Base-by-base conservation (phyloP, 2,113 vertebrate genomes). In the Axis porcinus region DNA sequence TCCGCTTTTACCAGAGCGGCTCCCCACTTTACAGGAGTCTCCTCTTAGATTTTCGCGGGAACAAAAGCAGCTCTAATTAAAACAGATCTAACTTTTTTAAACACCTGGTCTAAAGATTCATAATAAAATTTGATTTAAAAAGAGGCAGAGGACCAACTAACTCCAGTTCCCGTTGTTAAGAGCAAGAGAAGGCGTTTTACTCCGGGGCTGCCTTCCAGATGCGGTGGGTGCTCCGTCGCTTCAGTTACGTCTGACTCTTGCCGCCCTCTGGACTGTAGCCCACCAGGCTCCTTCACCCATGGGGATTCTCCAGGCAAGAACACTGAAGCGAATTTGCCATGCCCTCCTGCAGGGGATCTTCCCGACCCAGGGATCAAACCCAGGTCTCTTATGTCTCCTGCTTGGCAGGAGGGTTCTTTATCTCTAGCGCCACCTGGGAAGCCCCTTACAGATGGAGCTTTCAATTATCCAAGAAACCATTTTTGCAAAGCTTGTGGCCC, bases 81-180 rank as follows among this genome's bases (percentile, higher is more conserved):
- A 95, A 16, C 27, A 78, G 16, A 55, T 43, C 23, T 67, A 85
- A 88, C n/a, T 83, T 86, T 95, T 16, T 5, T 11, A 90, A 84
- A 83, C n/a, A 55, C 27, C 12, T 79, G 17, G 33, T 57, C 45
- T 89, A 92, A 79, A 93, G 79, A 89, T 52, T 87, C 64, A 36
- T 40, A 79, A 82, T 33, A 79, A 57, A 91, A 55, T 92, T 90
- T 7, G 21, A 57, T 36, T 40, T 85, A 43, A 60, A 93, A 70
- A 89, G 47, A 85, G 21, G n/a, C 52, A 85, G 45, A 79, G 19
- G 15, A 11, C 10, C 81, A 86, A n/a, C 8, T 28, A 45, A 85
- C 79, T 57, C 54, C 78, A 86, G 30, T 67, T 95, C 67, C 27
- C 8, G 3, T 91, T 91, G 30, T 58, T 91, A 90, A 86, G 50